These are phyloP conservation scores for Malurus splendens DNA, from an alignment of 2,797 vertebrate species.

Conservation along the genomic window DNA sequence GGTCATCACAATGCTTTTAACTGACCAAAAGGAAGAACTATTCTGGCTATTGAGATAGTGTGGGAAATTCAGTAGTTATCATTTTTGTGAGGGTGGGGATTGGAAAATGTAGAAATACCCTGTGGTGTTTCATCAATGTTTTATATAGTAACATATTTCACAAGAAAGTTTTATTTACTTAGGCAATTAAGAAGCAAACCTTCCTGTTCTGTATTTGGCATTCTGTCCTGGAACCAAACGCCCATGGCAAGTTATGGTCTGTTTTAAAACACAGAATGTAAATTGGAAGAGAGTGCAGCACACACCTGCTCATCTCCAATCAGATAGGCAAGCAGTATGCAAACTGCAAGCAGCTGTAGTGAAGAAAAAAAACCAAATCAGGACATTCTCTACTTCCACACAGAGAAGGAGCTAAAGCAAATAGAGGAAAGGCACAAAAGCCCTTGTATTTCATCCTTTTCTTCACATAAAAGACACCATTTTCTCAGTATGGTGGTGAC, in stretches of 20 bases:
- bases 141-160: conserved; percentile 54
- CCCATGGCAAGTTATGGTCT: conserved; percentile 47
- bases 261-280: conserved; percentile 40
- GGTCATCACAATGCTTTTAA: neutral
- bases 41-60: neutral
- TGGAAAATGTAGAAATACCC: conserved; percentile 31
- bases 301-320: conserved; percentile 55
- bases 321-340: conserved; percentile 26
- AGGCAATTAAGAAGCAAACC: conserved; percentile 48
- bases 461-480: neutral
- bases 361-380: neutral
- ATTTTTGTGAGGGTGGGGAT: neutral
- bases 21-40: neutral
- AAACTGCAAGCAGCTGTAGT: neutral
- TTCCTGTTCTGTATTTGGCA: conserved; percentile 46
- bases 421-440: neutral
- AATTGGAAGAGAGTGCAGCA: neutral
- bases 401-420: neutral
- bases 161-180: conserved; percentile 49
- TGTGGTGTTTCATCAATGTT: conserved; percentile 38
- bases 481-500: neutral
- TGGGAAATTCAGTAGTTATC: neutral
- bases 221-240: neutral
- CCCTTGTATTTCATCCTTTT: neutral
- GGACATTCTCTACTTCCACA: neutral